These are phyloP conservation scores for Drosophila eugracilis DNA, from an alignment of 1,140 invertebrate species.

Conservation along the genomic window DNA sequence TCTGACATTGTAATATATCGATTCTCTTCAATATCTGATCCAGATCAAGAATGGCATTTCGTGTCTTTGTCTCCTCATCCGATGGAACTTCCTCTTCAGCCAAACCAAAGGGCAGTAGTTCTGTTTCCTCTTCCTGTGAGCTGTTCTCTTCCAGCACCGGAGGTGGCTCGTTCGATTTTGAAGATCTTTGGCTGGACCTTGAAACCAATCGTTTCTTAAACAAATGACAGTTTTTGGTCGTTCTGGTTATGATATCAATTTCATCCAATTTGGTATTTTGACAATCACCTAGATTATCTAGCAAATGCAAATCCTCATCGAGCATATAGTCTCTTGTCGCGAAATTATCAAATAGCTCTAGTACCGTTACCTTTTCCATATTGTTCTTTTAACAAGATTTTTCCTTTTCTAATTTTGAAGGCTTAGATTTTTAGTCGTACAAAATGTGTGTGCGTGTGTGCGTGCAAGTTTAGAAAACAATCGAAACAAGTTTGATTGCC, in stretches of 20 bases:
- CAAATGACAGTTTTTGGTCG: constrained; percentile 1
- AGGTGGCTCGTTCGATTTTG: not conserved
- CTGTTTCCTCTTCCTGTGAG: not conserved
- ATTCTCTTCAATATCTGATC: constrained; percentile 1
- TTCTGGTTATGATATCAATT: constrained; percentile 53
- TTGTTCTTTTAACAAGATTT: not conserved
- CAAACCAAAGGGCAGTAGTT: not conserved
- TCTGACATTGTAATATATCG: constrained; percentile 11
- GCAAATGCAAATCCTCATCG: not conserved
- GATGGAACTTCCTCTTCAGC: not conserved
- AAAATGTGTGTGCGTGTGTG: not conserved
- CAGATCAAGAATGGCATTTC: not conserved
- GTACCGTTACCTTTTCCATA: not conserved
- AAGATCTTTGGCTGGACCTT: not conserved
- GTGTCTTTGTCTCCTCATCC: not conserved
- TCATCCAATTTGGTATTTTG: constrained; percentile 21
- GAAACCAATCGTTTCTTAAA: not conserved
- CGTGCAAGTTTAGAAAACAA: not conserved
- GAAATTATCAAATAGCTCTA: too few relatives aligned
- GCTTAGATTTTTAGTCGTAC: too few relatives aligned
- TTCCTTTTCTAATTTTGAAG: not conserved
- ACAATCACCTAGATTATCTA: constrained; percentile 27
- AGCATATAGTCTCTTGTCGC: not conserved
- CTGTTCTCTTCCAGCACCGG: not conserved
- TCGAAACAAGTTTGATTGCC: not conserved